A percentile compares a stretch with the other conserved stretches of the same genome.
These are phyloP conservation scores for Phocides pigmalion DNA, from an alignment of 1,140 invertebrate species.

Conservation along the genomic window DNA sequence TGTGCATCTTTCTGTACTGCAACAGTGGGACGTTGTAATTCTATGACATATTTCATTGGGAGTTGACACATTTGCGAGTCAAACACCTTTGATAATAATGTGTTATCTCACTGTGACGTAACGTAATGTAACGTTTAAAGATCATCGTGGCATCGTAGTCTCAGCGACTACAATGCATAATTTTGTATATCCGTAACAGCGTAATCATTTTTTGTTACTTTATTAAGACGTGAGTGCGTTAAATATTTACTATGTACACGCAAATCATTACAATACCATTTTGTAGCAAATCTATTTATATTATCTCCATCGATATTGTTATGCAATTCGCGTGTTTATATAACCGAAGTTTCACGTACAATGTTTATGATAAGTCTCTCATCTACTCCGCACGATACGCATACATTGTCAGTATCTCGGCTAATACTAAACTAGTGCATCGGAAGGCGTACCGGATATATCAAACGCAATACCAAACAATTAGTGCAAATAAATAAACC, in stretches of 20 bases:
- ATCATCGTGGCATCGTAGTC: not conserved
- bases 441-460: not conserved
- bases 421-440: not conserved
- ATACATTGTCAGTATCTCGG: not conserved
- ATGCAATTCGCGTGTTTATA: not conserved
- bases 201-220: too few relatives aligned
- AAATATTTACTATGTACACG: not conserved
- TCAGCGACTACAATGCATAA: not conserved
- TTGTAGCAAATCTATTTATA: constrained; percentile 1
- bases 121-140: not conserved
- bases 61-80: not conserved
- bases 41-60: not conserved
- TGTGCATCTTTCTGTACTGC: not conserved
- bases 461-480: not conserved
- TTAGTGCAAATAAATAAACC: not conserved
- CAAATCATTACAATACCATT: not conserved
- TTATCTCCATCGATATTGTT: not conserved
- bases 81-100: not conserved
- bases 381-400: not conserved
- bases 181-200: too few relatives aligned
- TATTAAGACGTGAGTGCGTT: too few relatives aligned
- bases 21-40: not conserved
- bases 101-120: not conserved
- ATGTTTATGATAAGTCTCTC: not conserved
- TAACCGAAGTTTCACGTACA: not conserved